Percentiles rank a stretch among this genome's conserved stretches.
Conservation (phyloP, 2,888 invertebrate genomes). For the Meteorus cinctellus region DNA sequence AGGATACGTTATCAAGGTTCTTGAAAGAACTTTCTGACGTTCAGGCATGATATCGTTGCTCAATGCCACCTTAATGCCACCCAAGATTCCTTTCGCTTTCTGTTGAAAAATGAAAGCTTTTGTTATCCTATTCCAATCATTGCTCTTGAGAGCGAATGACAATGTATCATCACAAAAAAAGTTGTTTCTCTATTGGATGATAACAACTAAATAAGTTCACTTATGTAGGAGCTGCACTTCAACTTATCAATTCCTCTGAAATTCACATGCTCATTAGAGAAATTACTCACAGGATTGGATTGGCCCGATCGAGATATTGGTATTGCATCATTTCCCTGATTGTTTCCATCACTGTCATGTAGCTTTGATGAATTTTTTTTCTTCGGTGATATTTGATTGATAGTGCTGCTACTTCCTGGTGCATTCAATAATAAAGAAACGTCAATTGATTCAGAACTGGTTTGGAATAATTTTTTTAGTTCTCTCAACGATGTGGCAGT, state of each 20-base stretch:
- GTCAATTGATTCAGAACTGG: constrained; percentile 68
- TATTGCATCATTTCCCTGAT: constrained; percentile 50
- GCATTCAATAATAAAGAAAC: constrained; percentile 58
- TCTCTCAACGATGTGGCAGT: constrained; percentile 88
- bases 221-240: too few species aligned
- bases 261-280: not conserved
- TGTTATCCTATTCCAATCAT: not conserved
- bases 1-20: constrained; percentile 68
- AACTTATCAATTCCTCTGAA: not conserved
- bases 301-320: constrained; percentile 52
- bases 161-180: not conserved
- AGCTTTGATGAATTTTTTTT: not conserved
- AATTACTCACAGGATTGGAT: constrained; percentile 56
- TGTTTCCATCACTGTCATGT: constrained; percentile 31
- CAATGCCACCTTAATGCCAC: constrained; percentile 52
- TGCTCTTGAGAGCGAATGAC: not conserved
- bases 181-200: not conserved
- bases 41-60: constrained; percentile 52
- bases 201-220: not conserved
- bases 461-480: constrained; percentile 80
- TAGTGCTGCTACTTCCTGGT: not conserved
- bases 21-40: constrained; percentile 43
- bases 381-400: constrained; percentile 24
- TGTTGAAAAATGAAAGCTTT: constrained; percentile 42
- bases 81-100: constrained; percentile 56